These are phyloP conservation scores for Tympanuchus pallidicinctus DNA, from an alignment of 2,113 vertebrate genomes.

Conservation along the genomic window DNA sequence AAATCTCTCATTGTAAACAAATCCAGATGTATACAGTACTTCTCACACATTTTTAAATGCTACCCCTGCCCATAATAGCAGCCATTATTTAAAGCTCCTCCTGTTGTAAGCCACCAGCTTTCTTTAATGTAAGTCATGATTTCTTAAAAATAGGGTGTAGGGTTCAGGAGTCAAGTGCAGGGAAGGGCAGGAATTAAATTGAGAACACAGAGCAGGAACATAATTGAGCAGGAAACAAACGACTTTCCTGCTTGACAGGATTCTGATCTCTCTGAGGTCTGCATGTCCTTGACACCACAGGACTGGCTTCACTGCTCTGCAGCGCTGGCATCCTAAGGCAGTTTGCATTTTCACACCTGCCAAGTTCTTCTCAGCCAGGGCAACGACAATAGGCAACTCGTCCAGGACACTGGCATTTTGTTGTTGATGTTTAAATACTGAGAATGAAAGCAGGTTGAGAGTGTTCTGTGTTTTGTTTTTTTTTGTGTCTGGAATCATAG, in stretches of 20 bases:
- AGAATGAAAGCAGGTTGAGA: not conserved
- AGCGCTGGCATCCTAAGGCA: rapidly evolving
- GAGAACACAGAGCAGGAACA: not conserved
- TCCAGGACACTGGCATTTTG: not conserved
- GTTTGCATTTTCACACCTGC: not conserved
- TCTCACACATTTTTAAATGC: not conserved
- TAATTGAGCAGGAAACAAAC: not conserved
- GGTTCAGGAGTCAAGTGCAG: not conserved
- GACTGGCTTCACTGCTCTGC: not conserved
- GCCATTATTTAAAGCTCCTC: not conserved
- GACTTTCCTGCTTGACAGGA: not conserved
- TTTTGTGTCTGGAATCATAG: not conserved
- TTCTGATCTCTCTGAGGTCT: not conserved
- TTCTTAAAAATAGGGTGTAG: not conserved
- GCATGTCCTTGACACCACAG: not conserved
- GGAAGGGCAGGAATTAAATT: not conserved
- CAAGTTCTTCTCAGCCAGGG: not conserved
- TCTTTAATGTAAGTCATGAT: not conserved
- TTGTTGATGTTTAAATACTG: not conserved
- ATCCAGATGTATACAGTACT: not conserved
- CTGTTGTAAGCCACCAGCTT: not conserved
- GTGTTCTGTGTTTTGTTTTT: not conserved
- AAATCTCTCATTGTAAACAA: not conserved
- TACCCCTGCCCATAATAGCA: not conserved
- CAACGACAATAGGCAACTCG: not conserved